Base-by-base conservation (phyloP, 2,888 invertebrate species). In the Hirudinaria manillensis region DNA sequence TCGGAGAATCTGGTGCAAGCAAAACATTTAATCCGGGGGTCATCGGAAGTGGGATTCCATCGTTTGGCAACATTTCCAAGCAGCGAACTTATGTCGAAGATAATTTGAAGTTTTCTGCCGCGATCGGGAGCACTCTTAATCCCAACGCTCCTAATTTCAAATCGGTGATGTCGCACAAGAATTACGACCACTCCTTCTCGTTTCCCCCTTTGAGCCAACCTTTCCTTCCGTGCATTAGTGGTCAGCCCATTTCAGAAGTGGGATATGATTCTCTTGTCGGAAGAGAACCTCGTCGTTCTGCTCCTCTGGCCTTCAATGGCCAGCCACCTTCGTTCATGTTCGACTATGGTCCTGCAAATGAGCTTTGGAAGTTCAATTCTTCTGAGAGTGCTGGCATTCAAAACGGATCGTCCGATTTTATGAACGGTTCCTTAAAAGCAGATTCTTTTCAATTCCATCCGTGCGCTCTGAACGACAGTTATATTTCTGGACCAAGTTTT, bases 121-220 rank as follows among this genome's bases (percentile, higher is more conserved):
- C 36, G 36, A 34, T 24, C 27, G 36, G n/a, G 10, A 68, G 36
- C 36, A 68, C 91, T 74, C 87, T 93, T 56, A 93, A 93, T 85
- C 91, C 92, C 0, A 89, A 92, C 80, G 92, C 92, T 4, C 91
- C 92, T 0, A 91, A 91, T 81, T 93, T 92, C 83, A 89, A 71
- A 7, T 72, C 55, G n/a, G 45, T 24, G 21, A 27, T 61, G 27
- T 2, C 61, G 21, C 29, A 24, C 21, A 68, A 68, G 21, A 68
- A 34, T 10, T 68, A n/a, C 16, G 68, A 61, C 10, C 29, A 27
- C 24, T 61, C 61, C 7, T 61, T 29, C 24, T 27, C 29, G 19
- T 61, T 61, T 27, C 61, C 61, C 2, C 61, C 61, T 10, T 61
- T 61, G 10, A 61, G 24, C 6, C 61, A 24, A 29, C 61, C 61